Percentiles rank a stretch among this genome's conserved stretches.
phyloP scores from a whole-genome alignment of 2,888 invertebrate species.

The Drosophila fulvimacula region DNA sequence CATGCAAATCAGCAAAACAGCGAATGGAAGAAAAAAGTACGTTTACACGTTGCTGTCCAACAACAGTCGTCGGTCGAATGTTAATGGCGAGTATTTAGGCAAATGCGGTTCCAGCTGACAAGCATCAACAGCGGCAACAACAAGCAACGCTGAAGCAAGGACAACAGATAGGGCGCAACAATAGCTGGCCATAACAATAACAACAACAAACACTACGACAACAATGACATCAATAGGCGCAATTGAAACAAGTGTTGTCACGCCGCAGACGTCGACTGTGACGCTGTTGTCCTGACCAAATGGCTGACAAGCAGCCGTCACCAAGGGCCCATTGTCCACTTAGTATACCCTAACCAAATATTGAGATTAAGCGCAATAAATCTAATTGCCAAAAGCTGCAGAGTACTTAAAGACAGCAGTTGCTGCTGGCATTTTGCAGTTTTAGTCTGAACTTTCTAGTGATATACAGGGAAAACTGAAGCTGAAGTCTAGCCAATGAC shows the following conservation, averaged over 20 bases:
- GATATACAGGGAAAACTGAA: no score
- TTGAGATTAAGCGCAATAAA: background rate
- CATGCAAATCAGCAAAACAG: conserved; percentile 46
- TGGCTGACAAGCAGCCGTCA: conserved; percentile 39
- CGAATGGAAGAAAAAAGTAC: conserved; percentile 12
- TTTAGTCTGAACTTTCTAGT: no score
- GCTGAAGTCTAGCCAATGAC: background rate
- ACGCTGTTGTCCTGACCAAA: conserved; percentile 23
- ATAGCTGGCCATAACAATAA: conserved; percentile 22
- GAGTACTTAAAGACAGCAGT: no score
- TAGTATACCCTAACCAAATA: conserved; percentile 27
- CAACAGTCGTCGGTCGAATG: conserved; percentile 18
- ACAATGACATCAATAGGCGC: conserved; percentile 63
- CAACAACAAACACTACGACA: conserved; percentile 19
- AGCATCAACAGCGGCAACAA: conserved; percentile 7
- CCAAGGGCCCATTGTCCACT: conserved; percentile 22
- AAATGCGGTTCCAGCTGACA: conserved; percentile 43
- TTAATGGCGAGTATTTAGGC: conserved; percentile 62
- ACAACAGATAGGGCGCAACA: conserved; percentile 37
- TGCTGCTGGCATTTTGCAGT: no score
- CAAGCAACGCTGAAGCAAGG: conserved; percentile 5
- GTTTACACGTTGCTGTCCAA: conserved; percentile 9
- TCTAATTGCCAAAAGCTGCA: no score
- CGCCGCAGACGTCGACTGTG: conserved; percentile 26
- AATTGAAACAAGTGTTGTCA: conserved; percentile 66